Evolutionary conservation across 2,888 invertebrate genomes (phyloP).

Genomic region (Uloborus plumipes): DNA sequence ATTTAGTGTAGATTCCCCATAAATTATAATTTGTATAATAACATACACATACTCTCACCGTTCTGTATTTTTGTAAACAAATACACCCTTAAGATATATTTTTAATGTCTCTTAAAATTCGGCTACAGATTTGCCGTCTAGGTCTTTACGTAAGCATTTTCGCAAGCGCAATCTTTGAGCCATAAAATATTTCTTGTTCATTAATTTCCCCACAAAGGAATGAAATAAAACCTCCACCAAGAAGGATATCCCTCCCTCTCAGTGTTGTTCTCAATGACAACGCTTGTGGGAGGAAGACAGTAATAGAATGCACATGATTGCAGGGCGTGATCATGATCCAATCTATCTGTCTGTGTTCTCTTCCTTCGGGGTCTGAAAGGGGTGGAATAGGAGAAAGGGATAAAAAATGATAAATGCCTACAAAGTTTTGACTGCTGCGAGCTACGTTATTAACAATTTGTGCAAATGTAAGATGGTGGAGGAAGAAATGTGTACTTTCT

Average conservation of each 20-base stretch:
- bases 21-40: no score
- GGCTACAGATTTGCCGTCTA: no score
- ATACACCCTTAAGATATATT: no score
- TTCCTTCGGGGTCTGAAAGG: conserved; percentile 11
- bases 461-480: conserved; percentile 26
- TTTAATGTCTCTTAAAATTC: no score
- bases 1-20: no score
- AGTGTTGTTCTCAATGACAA: conserved; percentile 28
- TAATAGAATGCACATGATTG: conserved; percentile 12
- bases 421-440: conserved; percentile 53
- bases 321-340: conserved; percentile 23
- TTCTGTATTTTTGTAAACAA: no score
- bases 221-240: neutral
- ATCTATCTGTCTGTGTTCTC: conserved; percentile 15
- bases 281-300: conserved; percentile 25
- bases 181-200: neutral
- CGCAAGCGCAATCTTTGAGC: neutral
- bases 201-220: conserved; percentile 5
- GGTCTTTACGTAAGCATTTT: no score
- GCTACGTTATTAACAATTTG: conserved; percentile 45
- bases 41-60: no score
- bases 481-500: neutral
- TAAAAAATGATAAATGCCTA: conserved; percentile 53
- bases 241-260: neutral
- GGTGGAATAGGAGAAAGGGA: conserved; percentile 41